These are phyloP conservation scores for Chondrilla cf. caribensis DNA, from an alignment of 37 sponge, comb jelly and placozoan genomes.

Conservation along the genomic window DNA sequence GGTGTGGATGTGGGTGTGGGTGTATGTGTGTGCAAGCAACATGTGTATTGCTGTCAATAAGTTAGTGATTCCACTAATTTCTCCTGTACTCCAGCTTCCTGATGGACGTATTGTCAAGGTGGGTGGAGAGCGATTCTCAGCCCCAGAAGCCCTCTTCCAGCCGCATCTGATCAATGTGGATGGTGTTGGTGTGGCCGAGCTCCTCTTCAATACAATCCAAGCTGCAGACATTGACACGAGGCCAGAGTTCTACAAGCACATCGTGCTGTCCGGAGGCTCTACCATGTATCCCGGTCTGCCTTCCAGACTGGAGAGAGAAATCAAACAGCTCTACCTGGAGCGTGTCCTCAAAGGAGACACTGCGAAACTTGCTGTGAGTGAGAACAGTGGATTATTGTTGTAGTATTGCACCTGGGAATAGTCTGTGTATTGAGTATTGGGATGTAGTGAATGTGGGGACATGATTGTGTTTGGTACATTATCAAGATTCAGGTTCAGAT, in stretches of 20 bases:
- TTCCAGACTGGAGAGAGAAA: slow-evolving; percentile 95
- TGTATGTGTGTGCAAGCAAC: not conserved
- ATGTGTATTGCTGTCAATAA: too few species aligned
- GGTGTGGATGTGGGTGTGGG: not conserved
- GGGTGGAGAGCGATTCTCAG: slow-evolving; percentile 97
- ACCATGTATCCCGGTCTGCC: slow-evolving; percentile 99
- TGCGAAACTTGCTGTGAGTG: slow-evolving; percentile 80
- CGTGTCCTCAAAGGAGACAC: slow-evolving; percentile 95
- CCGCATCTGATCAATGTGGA: slow-evolving; percentile 97
- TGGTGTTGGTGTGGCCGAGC: slow-evolving; percentile 94
- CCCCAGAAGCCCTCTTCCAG: slow-evolving; percentile 98
- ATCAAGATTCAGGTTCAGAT: too few species aligned
- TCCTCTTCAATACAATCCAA: slow-evolving; percentile 97
- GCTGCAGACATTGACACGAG: slow-evolving; percentile 98
- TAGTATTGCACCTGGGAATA: not conserved
- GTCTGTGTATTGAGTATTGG: not conserved
- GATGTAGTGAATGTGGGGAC: not conserved
- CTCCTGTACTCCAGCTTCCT: slow-evolving; percentile 66
- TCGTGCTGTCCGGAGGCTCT: slow-evolving; percentile 96
- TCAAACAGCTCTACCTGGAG: slow-evolving; percentile 98
- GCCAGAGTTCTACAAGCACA: slow-evolving; percentile 98
- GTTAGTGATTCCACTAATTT: not conserved
- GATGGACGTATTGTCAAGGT: slow-evolving; percentile 96
- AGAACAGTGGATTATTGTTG: not conserved
- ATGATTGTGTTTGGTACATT: not conserved